Conservation (phyloP, 2,113 vertebrate species). For the Pristiophorus japonicus region DNA sequence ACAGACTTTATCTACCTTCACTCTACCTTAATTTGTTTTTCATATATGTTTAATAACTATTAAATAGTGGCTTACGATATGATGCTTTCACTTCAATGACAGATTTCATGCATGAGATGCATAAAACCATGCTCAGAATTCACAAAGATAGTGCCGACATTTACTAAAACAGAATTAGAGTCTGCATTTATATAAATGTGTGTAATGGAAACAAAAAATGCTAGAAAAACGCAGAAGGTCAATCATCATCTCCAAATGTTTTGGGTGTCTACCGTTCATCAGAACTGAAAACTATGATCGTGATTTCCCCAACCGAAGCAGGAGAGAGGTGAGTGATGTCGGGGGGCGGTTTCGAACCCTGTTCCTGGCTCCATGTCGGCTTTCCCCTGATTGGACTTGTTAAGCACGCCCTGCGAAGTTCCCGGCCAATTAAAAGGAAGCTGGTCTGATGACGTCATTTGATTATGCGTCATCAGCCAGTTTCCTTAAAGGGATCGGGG, state of each 20-base stretch:
- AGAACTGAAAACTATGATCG: too few species aligned
- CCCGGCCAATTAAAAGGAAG: too few species aligned
- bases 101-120: background rate
- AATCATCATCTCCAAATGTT: background rate
- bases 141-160: background rate
- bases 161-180: background rate
- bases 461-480: too few species aligned
- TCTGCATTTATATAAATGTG: background rate
- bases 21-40: background rate
- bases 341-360: too few species aligned
- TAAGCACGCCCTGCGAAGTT: too few species aligned
- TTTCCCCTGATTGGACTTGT: too few species aligned
- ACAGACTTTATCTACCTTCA: background rate
- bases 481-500: too few species aligned
- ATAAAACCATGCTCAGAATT: background rate
- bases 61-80: background rate
- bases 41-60: background rate
- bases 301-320: too few species aligned
- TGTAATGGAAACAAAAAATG: background rate
- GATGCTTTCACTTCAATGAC: background rate
- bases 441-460: too few species aligned
- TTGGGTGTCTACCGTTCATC: too few species aligned
- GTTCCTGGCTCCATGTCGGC: too few species aligned
- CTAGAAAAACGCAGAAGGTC: background rate
- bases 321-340: too few species aligned